These are phyloP conservation scores for Pogonocherus hispidulus DNA, from an alignment of 2,888 invertebrate species.

Conservation along the genomic window DNA sequence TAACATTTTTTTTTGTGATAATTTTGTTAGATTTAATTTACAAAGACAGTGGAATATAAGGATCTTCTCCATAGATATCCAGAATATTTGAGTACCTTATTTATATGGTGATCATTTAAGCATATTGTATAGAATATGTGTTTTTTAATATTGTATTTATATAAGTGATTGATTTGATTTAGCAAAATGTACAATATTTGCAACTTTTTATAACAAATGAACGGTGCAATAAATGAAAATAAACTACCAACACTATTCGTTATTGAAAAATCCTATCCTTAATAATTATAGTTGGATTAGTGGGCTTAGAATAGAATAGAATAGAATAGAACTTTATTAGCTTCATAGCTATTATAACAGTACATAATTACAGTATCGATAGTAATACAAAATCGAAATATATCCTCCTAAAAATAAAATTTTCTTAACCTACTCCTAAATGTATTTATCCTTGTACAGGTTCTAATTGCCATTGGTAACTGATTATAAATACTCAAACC, in stretches of 20 bases:
- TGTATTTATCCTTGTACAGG: no score
- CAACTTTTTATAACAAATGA: slow-evolving; percentile 49
- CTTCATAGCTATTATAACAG: no score
- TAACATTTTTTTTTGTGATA: slow-evolving; percentile 31
- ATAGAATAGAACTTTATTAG: no score
- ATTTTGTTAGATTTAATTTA: slow-evolving; percentile 29
- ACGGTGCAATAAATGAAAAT: slow-evolving; percentile 46
- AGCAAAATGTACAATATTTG: slow-evolving; percentile 37
- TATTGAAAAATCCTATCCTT: background rate
- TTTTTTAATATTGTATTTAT: slow-evolving; percentile 38
- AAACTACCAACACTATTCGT: slow-evolving; percentile 25
- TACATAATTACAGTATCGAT: no score
- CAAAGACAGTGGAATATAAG: slow-evolving; percentile 11
- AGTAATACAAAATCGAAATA: no score
- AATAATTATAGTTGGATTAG: no score
- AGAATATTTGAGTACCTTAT: slow-evolving; percentile 22
- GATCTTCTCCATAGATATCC: slow-evolving; percentile 24
- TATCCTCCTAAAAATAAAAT: no score
- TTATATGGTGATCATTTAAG: slow-evolving; percentile 23
- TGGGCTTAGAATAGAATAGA: no score
- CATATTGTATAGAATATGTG: slow-evolving; percentile 31
- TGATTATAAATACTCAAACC: no score
- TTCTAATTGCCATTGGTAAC: no score
- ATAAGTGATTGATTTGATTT: slow-evolving; percentile 36
- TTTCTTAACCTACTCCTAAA: no score